phyloP scores from a whole-genome alignment of 2,888 invertebrate species.

The Nematopogon swammerdamellus region DNA sequence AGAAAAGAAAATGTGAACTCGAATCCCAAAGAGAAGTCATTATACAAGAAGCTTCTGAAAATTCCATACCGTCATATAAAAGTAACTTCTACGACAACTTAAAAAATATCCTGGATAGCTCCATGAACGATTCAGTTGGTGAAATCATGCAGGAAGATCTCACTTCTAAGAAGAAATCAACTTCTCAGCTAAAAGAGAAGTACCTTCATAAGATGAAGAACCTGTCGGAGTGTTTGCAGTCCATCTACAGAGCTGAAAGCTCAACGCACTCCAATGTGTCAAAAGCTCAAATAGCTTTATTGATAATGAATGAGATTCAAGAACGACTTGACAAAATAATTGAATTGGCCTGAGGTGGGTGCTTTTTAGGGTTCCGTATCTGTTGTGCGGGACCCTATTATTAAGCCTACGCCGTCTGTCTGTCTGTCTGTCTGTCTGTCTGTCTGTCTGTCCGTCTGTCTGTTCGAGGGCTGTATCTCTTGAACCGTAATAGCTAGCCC shows the following conservation, averaged over 20 bases:
- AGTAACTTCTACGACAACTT: constrained; percentile 51
- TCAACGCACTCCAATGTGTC: neutral
- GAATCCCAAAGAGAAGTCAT: constrained; percentile 35
- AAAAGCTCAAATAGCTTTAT: neutral
- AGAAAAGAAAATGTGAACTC: constrained; percentile 39
- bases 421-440: too few species aligned
- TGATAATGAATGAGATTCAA: neutral
- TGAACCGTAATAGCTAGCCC: too few species aligned
- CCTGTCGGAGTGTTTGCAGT: neutral
- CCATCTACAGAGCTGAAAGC: neutral
- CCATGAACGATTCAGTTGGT: constrained; percentile 4
- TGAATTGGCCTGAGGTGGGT: neutral
- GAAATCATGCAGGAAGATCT: neutral
- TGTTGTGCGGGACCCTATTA: too few species aligned
- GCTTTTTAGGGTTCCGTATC: too few species aligned
- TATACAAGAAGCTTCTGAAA: constrained; percentile 25
- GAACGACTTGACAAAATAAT: neutral
- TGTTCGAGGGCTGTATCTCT: too few species aligned
- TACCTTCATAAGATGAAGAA: constrained; percentile 2
- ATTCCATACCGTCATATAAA: constrained; percentile 36
- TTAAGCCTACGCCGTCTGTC: too few species aligned
- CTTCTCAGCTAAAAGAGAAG: neutral
- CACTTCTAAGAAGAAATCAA: neutral
- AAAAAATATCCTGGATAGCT: constrained; percentile 32
- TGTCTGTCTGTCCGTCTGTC: too few species aligned